Base-by-base conservation (phyloP, 2,113 vertebrate genomes). In the Donacobius atricapilla region DNA sequence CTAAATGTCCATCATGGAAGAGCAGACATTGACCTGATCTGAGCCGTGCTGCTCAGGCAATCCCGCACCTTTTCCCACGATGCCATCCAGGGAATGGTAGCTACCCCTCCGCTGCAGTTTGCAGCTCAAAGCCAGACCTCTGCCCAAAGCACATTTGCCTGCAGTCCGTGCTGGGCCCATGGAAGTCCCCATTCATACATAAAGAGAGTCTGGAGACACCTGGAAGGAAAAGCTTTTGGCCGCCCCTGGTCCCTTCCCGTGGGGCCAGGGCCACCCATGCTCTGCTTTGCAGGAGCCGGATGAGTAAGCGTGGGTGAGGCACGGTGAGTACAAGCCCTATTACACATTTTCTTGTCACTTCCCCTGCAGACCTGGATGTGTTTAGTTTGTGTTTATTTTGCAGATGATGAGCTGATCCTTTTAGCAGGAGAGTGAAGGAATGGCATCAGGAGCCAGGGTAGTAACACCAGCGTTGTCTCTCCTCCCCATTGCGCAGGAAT, bases 181-280 rank as follows among this genome's bases (percentile, higher is more conserved):
- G 30, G 25, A 45, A 79, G 6, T 54, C 33, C 25, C 37, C 5
- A 3, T 39, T 79, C 61, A 33, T 4, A 6, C 2, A 2, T 7
- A 31, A 15, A 66, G 15, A 16, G 33, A 51, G 27, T 11, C 53
- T 76, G 75, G 45, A 60, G 20, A 66, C 21, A 30, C 7, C 23
- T 0, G 0, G 40, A 68, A n/a, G 11, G 53, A 64, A 68, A 44
- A 90, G 56, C 7, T 93, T 65, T 75, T 39, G 60, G 20, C 28
- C 0, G 0, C 28, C 50, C 22, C 18, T 10, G 13, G 12, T 11
- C 28, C 16, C 17, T 31, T 69, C 39, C 28, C 10, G 0, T 1
- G 60, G 81, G 69, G 40, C 37, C 58, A 51, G 40, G 63, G 33
- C 50, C 50, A 60, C 24, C 68, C 54, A 27, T 0, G 0, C 6